Base-by-base conservation (phyloP, 2,888 invertebrate species). In the Adela reaumurella region DNA sequence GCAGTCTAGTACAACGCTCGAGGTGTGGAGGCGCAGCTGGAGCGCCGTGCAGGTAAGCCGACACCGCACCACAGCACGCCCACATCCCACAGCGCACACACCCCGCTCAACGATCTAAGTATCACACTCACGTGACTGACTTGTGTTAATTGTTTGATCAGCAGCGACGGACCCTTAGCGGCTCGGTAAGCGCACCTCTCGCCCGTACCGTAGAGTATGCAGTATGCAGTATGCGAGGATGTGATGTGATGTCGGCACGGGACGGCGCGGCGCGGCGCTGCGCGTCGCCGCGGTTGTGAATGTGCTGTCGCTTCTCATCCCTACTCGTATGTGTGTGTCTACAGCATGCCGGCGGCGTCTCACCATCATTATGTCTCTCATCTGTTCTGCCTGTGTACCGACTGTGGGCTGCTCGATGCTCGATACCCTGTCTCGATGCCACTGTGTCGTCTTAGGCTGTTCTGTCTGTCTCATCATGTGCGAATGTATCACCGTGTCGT, bases 111-210 rank as follows among this genome's bases (percentile, higher is more conserved):
- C 24, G 67, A 62, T 65, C 68, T 66, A 68, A 65, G 72, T 71
- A 70, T 68, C 68, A 69, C 70, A 78, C 74, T 77, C 76, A 77
- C 69, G 62, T 71, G 74, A 71, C n/a, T n/a, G n/a, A 74, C 69
- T 65, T 74, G 70, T 76, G 76, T 67, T 74, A 74, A 76, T 78
- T 77, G 74, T 76, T 74, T 74, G 77, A 74, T 74, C 77, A 74
- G 77, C 77, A 74, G 77, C 77, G 65, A 74, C 76, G 77, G 77
- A 74, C 72, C 76, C 76, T 68, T 76, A 78, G 76, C 70, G 64
- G 68, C 72, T 74, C 73, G 77, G 77, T 78, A 78, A 78, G 77
- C 74, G 35, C 35, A 14, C 35, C 24, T 24, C 24, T 62, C 59
- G 65, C 63, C 59, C 65, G 70, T 24, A 19, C 19, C 19, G 24